phyloP scores from a whole-genome alignment of 37 sponge, comb jelly and placozoan genomes.

The Ephydatia muelleri region DNA sequence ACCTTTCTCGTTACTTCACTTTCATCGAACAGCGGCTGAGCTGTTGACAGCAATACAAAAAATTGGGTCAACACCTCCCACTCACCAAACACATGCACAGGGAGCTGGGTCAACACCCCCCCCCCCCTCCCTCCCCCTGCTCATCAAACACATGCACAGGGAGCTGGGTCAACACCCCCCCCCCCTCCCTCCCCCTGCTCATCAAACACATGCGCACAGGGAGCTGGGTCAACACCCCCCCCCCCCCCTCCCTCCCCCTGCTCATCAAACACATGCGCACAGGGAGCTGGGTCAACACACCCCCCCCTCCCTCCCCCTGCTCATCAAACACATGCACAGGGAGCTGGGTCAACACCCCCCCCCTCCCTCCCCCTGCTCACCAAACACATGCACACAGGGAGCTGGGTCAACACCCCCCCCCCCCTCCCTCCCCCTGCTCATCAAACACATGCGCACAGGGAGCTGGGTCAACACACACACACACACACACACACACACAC shows the following conservation, averaged over 20 bases:
- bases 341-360: neutral
- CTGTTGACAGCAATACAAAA: constrained; percentile 1
- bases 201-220: too few relatives aligned
- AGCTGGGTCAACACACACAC: neutral
- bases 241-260: too few relatives aligned
- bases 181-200: neutral
- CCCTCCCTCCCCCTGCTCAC: neutral
- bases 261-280: too few relatives aligned
- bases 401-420: neutral
- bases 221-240: neutral
- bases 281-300: too few relatives aligned
- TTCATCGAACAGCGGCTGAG: constrained; percentile 44
- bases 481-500: neutral
- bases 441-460: too few relatives aligned
- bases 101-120: neutral
- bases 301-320: neutral
- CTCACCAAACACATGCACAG: too few relatives aligned
- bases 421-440: neutral
- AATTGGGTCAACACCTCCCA: neutral
- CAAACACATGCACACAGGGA: too few relatives aligned
- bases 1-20: constrained; percentile 1
- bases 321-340: too few relatives aligned
- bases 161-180: neutral
- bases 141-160: too few relatives aligned
- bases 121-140: neutral